Conservation (phyloP, 2,888 invertebrate species). For the Cephonodes hylas region DNA sequence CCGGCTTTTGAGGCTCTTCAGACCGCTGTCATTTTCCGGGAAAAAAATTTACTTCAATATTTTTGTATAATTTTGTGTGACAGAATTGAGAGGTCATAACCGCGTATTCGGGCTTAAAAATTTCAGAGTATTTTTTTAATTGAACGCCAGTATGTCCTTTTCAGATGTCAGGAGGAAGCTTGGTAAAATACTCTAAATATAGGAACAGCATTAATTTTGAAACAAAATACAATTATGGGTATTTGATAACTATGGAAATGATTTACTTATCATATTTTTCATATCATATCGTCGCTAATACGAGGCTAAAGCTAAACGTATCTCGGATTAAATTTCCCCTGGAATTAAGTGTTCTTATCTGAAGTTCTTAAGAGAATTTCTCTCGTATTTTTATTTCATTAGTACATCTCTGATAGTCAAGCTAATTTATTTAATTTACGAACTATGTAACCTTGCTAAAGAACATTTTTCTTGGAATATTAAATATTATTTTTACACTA, state of each 20-base stretch:
- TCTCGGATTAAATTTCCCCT: neutral
- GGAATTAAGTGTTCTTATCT: neutral
- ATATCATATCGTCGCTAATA: too few species aligned
- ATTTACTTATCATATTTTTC: too few species aligned
- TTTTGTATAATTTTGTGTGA: neutral
- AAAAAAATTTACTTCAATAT: neutral
- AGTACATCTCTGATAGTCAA: neutral
- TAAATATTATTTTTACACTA: too few species aligned
- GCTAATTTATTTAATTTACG: neutral
- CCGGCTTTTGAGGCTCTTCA: neutral
- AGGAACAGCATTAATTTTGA: too few species aligned
- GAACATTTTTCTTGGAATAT: neutral
- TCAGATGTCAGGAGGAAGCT: neutral
- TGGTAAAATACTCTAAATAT: neutral
- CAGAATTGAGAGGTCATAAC: neutral
- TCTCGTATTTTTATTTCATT: conserved; percentile 1
- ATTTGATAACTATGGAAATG: too few species aligned
- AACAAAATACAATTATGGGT: too few species aligned
- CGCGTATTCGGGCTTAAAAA: neutral
- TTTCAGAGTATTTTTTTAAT: neutral
- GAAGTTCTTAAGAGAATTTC: neutral
- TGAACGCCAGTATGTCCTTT: too few species aligned
- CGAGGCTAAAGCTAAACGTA: neutral
- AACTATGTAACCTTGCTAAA: neutral
- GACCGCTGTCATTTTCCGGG: neutral